phyloP scores from a whole-genome alignment of 2,888 invertebrate genomes.

The Clepsis dumicolana region DNA sequence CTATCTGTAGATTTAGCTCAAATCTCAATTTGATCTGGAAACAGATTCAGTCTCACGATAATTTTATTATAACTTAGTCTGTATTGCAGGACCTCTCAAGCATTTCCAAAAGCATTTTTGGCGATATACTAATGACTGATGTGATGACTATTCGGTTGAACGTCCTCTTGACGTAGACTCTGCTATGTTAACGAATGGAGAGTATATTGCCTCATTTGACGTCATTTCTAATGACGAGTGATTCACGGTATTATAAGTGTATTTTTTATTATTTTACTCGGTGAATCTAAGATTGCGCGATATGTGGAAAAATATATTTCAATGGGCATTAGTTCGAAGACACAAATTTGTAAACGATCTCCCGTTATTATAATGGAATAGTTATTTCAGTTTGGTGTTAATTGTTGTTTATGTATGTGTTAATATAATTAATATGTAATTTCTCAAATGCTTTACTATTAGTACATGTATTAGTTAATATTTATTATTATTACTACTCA shows the following conservation, averaged over 20 bases:
- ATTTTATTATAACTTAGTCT: too few relatives aligned
- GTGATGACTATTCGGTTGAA: not conserved
- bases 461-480: too few relatives aligned
- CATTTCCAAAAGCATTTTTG: conserved; percentile 35
- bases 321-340: conserved; percentile 57
- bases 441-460: conserved; percentile 20
- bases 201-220: conserved; percentile 5
- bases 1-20: not conserved
- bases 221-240: conserved; percentile 19
- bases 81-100: not conserved
- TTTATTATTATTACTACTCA: too few relatives aligned
- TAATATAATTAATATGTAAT: conserved; percentile 18
- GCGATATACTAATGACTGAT: not conserved
- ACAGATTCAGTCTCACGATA: not conserved
- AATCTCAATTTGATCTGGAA: conserved; percentile 7
- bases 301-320: conserved; percentile 42
- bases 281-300: conserved; percentile 26
- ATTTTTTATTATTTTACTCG: conserved; percentile 39
- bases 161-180: conserved; percentile 19
- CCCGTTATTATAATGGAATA: conserved; percentile 54
- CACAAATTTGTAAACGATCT: conserved; percentile 65
- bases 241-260: conserved; percentile 38
- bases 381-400: conserved; percentile 30
- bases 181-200: not conserved
- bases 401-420: conserved; percentile 11